Conservation (phyloP, 2,113 vertebrate species). For the Neodontobutis hainanensis region DNA sequence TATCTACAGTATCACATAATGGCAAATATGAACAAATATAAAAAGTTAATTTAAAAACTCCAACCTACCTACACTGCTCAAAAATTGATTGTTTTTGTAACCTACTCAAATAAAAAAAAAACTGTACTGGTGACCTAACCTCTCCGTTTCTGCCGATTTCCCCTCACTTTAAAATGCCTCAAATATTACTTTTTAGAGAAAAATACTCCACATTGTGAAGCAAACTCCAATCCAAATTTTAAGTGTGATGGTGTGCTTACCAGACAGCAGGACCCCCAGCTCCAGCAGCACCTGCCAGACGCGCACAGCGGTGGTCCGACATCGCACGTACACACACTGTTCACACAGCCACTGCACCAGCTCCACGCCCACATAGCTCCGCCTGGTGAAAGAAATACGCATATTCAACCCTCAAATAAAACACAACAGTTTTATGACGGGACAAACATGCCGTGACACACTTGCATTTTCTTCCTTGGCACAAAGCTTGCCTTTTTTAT, state of each 20-base stretch:
- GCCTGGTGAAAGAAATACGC: slow-evolving; percentile 77
- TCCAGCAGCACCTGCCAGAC: slow-evolving; percentile 97
- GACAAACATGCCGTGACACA: slow-evolving; percentile 25
- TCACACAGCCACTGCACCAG: slow-evolving; percentile 96
- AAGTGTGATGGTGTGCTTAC: slow-evolving; percentile 67
- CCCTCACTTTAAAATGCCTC: slow-evolving; percentile 3
- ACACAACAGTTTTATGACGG: slow-evolving; percentile 17
- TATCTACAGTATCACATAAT: not conserved
- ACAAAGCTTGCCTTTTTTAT: slow-evolving; percentile 46
- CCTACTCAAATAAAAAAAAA: too few species aligned
- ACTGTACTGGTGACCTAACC: too few species aligned
- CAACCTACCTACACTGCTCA: too few species aligned
- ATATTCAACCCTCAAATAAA: slow-evolving; percentile 14
- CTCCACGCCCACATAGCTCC: slow-evolving; percentile 93
- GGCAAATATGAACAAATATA: not conserved
- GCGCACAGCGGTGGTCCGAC: slow-evolving; percentile 86
- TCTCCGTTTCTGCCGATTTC: slow-evolving; percentile 11
- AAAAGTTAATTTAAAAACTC: not conserved
- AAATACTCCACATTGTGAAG: slow-evolving; percentile 20
- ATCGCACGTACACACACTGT: slow-evolving; percentile 90
- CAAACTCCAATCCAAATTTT: not conserved
- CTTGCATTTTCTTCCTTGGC: slow-evolving; percentile 11
- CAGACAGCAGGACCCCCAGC: slow-evolving; percentile 93
- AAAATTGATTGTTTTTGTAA: too few species aligned
- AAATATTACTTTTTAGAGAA: slow-evolving; percentile 10